Conservation (phyloP, 2,888 invertebrate genomes). For the Pheosia tremula region DNA sequence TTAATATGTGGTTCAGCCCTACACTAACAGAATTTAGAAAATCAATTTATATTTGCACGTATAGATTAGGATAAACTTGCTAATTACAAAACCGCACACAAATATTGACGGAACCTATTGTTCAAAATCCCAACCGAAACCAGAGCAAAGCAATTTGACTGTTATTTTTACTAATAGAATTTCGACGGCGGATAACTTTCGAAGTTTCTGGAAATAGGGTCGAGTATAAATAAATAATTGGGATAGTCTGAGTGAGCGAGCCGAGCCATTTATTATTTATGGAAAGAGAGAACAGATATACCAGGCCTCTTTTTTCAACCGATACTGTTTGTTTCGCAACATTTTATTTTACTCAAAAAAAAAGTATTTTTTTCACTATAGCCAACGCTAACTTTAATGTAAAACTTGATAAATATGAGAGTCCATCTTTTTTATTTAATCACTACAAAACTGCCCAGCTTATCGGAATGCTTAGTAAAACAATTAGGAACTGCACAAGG, state of each 20-base stretch:
- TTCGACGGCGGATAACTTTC: conserved; percentile 25
- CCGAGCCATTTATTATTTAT: conserved; percentile 55
- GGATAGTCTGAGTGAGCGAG: conserved; percentile 38
- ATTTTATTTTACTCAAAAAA: not conserved
- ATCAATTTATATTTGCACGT: not conserved
- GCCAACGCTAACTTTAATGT: too few species aligned
- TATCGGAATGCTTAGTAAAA: too few species aligned
- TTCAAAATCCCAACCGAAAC: not conserved
- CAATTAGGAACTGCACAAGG: too few species aligned
- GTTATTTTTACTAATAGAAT: conserved; percentile 28
- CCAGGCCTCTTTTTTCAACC: conserved; percentile 42
- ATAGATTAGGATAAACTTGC: not conserved
- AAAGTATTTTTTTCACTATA: too few species aligned
- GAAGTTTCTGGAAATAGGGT: conserved; percentile 46
- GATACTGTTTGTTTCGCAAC: conserved; percentile 6
- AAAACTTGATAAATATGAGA: too few species aligned
- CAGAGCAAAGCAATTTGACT: conserved; percentile 10
- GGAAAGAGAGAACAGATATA: conserved; percentile 38
- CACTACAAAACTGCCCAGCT: too few species aligned
- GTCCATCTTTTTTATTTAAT: too few species aligned
- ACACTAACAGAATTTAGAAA: not conserved
- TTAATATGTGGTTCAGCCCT: too few species aligned
- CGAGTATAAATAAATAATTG: conserved; percentile 57
- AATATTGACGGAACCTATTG: conserved; percentile 4
- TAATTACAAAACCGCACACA: not conserved